Conservation (phyloP, 2,113 vertebrate species). For the Rhodinocichla rosea region DNA sequence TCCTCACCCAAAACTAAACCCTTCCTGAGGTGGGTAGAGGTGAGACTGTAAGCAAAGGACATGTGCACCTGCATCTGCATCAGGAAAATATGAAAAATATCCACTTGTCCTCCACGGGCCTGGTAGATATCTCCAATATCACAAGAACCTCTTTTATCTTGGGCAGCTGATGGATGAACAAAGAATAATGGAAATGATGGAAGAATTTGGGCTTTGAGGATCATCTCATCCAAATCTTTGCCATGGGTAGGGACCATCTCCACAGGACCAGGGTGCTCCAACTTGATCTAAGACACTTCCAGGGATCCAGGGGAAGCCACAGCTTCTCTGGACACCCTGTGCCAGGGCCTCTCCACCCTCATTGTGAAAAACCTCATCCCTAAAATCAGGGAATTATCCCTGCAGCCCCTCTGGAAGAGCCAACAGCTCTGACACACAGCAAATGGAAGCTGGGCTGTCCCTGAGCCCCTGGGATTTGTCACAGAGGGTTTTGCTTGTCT, state of each 20-base stretch:
- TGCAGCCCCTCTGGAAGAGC: neutral
- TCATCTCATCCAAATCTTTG: neutral
- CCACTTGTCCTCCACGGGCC: neutral
- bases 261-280: neutral
- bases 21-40: too few species aligned
- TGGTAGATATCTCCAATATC: neutral
- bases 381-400: neutral
- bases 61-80: neutral
- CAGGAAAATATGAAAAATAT: neutral
- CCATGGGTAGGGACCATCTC: neutral
- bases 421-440: neutral
- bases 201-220: neutral
- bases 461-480: neutral
- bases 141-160: neutral
- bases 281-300: neutral
- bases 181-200: neutral
- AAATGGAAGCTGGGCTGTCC: neutral
- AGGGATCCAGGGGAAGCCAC: neutral
- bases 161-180: neutral
- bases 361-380: accelerated
- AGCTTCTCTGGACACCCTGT: neutral
- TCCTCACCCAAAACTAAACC: neutral
- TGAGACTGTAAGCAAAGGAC: neutral
- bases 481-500: neutral
- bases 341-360: neutral